Evolutionary conservation across 2,797 vertebrate genomes (phyloP).

Genomic region (Pempheris klunzingeri): DNA sequence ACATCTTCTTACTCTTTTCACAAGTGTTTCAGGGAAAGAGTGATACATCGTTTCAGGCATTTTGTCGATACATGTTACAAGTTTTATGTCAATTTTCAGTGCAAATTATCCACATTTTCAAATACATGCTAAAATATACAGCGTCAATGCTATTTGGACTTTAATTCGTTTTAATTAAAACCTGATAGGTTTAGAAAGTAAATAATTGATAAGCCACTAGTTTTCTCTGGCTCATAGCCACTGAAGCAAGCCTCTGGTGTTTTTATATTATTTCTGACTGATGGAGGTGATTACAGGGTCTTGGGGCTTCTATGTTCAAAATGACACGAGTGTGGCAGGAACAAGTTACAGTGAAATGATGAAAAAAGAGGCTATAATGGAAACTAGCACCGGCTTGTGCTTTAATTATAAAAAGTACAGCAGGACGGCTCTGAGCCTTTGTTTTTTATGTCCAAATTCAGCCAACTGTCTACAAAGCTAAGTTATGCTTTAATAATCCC

Average conservation of each 20-base stretch:
- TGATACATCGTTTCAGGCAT: neutral
- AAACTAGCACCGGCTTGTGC: slow-evolving; percentile 37
- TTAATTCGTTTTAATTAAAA: slow-evolving; percentile 49
- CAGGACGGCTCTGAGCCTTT: slow-evolving; percentile 45
- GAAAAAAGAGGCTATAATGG: slow-evolving; percentile 22
- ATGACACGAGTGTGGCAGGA: slow-evolving; percentile 55
- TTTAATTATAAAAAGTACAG: slow-evolving; percentile 68
- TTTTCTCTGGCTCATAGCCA: slow-evolving; percentile 21
- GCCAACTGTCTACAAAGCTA: slow-evolving; percentile 47
- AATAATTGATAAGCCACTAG: slow-evolving; percentile 24
- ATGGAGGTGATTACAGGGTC: slow-evolving; percentile 63
- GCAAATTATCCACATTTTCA: slow-evolving; percentile 25
- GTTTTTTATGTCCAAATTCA: slow-evolving; percentile 55
- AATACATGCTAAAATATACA: slow-evolving; percentile 36
- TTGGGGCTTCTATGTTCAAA: slow-evolving; percentile 39
- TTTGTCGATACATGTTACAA: neutral
- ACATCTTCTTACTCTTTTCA: neutral
- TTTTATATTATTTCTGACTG: slow-evolving; percentile 58
- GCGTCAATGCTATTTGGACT: slow-evolving; percentile 5
- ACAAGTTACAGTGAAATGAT: slow-evolving; percentile 56
- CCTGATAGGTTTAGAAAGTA: slow-evolving; percentile 24
- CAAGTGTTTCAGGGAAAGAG: neutral
- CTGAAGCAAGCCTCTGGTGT: slow-evolving; percentile 37
- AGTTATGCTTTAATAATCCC: slow-evolving; percentile 56
- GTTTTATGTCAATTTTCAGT: slow-evolving; percentile 25